Evolutionary conservation across 2,797 vertebrate species (phyloP).

Genomic region (Antrozous pallidus): DNA sequence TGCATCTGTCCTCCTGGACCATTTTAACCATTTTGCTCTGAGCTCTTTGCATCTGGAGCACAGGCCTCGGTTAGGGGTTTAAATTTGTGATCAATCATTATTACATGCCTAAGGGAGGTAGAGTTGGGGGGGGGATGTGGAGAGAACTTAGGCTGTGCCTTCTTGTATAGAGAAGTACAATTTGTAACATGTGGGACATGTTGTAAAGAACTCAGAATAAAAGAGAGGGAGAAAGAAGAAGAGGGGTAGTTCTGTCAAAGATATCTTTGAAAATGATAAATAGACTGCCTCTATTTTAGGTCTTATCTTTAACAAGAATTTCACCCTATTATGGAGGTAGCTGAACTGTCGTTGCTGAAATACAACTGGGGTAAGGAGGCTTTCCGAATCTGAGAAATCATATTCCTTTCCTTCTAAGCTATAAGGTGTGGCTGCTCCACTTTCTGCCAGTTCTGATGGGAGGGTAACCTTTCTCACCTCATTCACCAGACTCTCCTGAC

Average conservation of each 20-base stretch:
- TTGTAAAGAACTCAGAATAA: background rate
- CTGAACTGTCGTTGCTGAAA: background rate
- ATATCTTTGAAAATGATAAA: background rate
- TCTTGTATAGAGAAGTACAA: background rate
- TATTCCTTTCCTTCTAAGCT: background rate
- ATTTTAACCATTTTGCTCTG: conserved; percentile 49
- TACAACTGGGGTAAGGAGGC: background rate
- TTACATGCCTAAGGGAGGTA: conserved; percentile 8
- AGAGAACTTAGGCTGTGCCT: background rate
- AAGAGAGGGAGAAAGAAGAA: background rate
- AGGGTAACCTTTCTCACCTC: conserved; percentile 1
- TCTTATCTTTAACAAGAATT: background rate
- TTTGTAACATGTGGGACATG: background rate
- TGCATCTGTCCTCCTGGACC: conserved; percentile 48
- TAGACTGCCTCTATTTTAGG: background rate
- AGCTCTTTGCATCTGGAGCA: conserved; percentile 65
- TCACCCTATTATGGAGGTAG: background rate
- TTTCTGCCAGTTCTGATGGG: background rate
- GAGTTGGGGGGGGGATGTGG: background rate
- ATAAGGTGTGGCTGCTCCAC: background rate
- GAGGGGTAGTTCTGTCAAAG: background rate
- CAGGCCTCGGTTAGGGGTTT: conserved; percentile 52
- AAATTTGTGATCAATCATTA: conserved; percentile 49
- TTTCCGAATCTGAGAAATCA: background rate
- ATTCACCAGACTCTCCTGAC: background rate